These are phyloP conservation scores for Thripadectes ignobilis DNA, from an alignment of 2,797 vertebrate genomes.

Conservation along the genomic window DNA sequence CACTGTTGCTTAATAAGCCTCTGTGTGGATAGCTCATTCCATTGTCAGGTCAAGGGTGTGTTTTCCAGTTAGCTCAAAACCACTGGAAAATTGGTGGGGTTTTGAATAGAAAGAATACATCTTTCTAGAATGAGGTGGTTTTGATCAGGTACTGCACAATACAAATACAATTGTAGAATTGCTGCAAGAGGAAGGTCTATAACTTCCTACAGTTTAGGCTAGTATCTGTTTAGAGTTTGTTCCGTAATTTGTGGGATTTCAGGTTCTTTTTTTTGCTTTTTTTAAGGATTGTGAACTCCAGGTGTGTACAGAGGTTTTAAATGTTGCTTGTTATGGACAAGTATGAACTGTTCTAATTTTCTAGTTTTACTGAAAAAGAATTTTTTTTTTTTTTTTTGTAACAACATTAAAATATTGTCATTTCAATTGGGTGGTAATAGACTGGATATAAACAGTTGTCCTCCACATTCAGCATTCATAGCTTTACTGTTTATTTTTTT, in stretches of 20 bases:
- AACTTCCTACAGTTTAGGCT: background rate
- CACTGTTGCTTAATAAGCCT: background rate
- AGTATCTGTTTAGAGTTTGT: background rate
- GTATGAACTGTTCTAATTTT: background rate
- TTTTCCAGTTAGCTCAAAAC: constrained; percentile 26
- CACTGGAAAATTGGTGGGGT: background rate
- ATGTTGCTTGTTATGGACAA: constrained; percentile 34
- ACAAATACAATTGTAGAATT: background rate
- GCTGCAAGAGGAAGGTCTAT: background rate
- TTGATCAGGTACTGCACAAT: background rate
- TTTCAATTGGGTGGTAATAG: constrained; percentile 38
- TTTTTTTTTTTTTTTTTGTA: background rate
- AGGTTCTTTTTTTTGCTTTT: background rate
- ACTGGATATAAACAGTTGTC: background rate
- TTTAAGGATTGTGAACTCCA: background rate
- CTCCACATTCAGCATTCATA: background rate
- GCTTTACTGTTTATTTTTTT: background rate
- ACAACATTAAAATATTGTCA: background rate
- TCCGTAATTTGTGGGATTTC: background rate
- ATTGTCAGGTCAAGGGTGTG: background rate
- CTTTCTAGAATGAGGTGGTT: background rate
- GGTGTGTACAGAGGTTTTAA: background rate
- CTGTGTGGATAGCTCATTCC: background rate
- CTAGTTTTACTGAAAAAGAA: background rate
- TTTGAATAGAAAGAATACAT: background rate